Evolutionary conservation across 2,113 vertebrate genomes (phyloP).

Genomic region (Chlorodrepanis virens): DNA sequence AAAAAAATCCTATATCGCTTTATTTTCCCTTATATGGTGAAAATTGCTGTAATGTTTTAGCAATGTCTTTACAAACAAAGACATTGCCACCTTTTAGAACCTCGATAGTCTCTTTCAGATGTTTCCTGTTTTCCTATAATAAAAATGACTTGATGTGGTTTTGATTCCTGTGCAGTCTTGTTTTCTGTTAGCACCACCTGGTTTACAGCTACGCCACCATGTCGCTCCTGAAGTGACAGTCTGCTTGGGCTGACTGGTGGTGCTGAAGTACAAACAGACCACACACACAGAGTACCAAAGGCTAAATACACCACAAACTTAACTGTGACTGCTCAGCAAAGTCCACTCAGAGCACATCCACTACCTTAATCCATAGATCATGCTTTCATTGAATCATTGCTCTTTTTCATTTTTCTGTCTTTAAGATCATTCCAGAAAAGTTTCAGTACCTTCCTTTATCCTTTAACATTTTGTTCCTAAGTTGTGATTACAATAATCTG

Average conservation of each 20-base stretch:
- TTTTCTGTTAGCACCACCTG: not conserved
- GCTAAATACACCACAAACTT: not conserved
- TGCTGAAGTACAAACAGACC: not conserved
- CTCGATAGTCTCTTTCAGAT: conserved; percentile 18
- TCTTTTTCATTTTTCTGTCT: not conserved
- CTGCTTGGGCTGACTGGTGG: not conserved
- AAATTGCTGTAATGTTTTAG: not conserved
- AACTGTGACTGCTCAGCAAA: not conserved
- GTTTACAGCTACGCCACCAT: not conserved
- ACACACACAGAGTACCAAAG: not conserved
- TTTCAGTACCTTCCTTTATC: not conserved
- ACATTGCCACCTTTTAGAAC: not conserved
- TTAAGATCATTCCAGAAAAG: not conserved
- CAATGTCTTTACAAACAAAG: conserved; percentile 1
- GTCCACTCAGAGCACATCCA: not conserved
- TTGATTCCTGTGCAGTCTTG: conserved; percentile 1
- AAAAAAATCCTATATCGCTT: not conserved
- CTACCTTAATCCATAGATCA: not conserved
- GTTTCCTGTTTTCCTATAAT: conserved; percentile 33
- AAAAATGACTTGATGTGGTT: not conserved
- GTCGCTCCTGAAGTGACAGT: not conserved
- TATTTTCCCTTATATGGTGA: conserved; percentile 3
- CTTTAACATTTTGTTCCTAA: not conserved
- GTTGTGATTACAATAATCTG: not conserved
- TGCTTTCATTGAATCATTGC: not conserved